A percentile compares a stretch with the other conserved stretches of the same genome.
Conservation (phyloP, 2,113 vertebrate species). For the Pluvialis apricaria region DNA sequence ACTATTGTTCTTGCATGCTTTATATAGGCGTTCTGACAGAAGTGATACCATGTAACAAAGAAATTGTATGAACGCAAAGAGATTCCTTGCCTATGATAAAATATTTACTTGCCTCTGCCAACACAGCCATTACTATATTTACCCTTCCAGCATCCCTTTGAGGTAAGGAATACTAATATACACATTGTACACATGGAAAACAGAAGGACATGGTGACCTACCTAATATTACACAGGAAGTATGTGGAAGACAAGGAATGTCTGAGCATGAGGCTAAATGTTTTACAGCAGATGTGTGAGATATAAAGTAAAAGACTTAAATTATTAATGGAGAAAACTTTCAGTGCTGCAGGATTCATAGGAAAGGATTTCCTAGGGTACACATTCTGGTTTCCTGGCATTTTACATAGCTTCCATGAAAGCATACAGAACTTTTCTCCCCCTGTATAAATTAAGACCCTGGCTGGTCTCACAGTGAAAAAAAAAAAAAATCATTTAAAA, state of each 20-base stretch:
- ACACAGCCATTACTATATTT: constrained; percentile 29
- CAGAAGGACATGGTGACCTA: constrained; percentile 5
- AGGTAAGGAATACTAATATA: constrained; percentile 16
- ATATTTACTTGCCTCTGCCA: constrained; percentile 20
- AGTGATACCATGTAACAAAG: not conserved
- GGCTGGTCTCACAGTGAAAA: not conserved
- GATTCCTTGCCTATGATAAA: constrained; percentile 13
- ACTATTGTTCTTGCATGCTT: not conserved
- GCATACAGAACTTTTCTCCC: not conserved
- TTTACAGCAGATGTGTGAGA: constrained; percentile 20
- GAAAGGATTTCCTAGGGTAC: not conserved
- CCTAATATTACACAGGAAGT: not conserved
- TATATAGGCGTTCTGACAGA: not conserved
- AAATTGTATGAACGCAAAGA: not conserved
- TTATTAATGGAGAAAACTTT: not conserved
- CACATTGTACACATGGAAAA: constrained; percentile 1
- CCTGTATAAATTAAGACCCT: not conserved
- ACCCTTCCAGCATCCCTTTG: constrained; percentile 13
- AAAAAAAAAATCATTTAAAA: not conserved
- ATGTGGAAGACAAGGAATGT: not conserved
- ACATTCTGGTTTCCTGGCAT: not conserved
- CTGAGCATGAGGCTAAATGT: not conserved
- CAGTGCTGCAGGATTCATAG: not conserved
- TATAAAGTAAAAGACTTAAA: not conserved
- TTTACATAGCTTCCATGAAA: not conserved